These are phyloP conservation scores for Achatina immaculata DNA, from an alignment of 1,140 invertebrate species.

Conservation along the genomic window DNA sequence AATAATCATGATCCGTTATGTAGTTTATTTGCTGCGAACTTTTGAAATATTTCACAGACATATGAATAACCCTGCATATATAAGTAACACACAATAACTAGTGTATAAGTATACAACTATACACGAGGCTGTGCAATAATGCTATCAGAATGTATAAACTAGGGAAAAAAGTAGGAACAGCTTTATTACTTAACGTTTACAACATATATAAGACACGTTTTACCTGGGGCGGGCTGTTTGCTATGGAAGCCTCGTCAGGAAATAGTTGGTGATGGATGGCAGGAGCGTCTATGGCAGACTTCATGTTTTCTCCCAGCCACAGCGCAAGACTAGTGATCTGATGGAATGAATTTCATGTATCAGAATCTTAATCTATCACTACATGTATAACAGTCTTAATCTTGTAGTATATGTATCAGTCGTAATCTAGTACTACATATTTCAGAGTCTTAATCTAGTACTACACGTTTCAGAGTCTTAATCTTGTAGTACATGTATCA, in stretches of 20 bases:
- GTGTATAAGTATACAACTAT: neutral
- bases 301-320: slow-evolving; percentile 11
- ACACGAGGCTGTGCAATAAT: too few species aligned
- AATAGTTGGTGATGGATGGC: slow-evolving; percentile 13
- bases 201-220: neutral
- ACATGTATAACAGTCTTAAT: too few species aligned
- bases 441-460: too few species aligned
- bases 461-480: too few species aligned
- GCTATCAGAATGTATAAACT: too few species aligned
- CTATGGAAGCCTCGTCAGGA: neutral
- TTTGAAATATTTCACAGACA: neutral
- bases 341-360: slow-evolving; percentile 72
- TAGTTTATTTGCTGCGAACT: too few species aligned
- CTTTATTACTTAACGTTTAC: too few species aligned
- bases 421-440: too few species aligned
- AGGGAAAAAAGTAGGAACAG: neutral
- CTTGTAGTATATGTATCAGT: too few species aligned
- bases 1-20: too few species aligned
- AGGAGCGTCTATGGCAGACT: slow-evolving; percentile 15
- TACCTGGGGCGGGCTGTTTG: neutral
- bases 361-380: too few species aligned
- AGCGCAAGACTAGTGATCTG: slow-evolving; percentile 3
- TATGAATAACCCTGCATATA: neutral
- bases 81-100: neutral
- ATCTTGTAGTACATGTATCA: too few species aligned